These are phyloP conservation scores for Falcunculus frontatus DNA, from an alignment of 2,113 vertebrate genomes.

Conservation along the genomic window DNA sequence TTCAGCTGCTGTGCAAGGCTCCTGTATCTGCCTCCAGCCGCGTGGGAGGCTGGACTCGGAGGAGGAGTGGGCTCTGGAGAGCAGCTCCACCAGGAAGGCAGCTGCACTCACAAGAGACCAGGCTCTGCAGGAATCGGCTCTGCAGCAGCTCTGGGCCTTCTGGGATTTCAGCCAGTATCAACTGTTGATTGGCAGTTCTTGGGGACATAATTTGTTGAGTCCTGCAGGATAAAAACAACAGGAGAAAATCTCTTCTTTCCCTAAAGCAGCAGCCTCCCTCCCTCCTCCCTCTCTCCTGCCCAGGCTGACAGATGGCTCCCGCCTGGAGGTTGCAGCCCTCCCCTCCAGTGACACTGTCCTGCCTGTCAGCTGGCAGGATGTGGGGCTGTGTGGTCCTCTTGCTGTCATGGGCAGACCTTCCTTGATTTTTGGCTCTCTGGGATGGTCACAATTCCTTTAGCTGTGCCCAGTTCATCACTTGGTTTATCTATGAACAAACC, in stretches of 20 bases:
- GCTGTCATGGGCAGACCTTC: neutral
- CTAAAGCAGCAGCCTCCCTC: neutral
- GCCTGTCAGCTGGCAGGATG: neutral
- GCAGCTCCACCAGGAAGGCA: neutral
- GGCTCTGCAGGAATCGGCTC: neutral
- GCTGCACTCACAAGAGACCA: neutral
- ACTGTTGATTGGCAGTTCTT: constrained; percentile 36
- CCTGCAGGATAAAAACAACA: constrained; percentile 3
- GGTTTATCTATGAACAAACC: neutral
- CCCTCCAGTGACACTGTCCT: neutral
- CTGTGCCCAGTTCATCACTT: neutral
- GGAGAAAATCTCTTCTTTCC: constrained; percentile 22
- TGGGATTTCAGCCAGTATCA: constrained; percentile 14
- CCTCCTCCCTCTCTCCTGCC: neutral
- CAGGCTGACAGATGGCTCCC: constrained; percentile 25
- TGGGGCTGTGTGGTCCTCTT: neutral
- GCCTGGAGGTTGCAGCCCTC: neutral
- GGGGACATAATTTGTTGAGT: constrained; percentile 28
- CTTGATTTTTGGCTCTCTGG: neutral
- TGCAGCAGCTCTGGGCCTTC: neutral
- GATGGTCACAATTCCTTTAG: neutral
- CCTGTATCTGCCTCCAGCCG: neutral
- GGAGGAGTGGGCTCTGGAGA: neutral
- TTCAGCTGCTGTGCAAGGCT: neutral
- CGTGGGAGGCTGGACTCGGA: neutral